These are phyloP conservation scores for Microtus pennsylvanicus DNA, from an alignment of 2,113 vertebrate genomes.

Conservation along the genomic window DNA sequence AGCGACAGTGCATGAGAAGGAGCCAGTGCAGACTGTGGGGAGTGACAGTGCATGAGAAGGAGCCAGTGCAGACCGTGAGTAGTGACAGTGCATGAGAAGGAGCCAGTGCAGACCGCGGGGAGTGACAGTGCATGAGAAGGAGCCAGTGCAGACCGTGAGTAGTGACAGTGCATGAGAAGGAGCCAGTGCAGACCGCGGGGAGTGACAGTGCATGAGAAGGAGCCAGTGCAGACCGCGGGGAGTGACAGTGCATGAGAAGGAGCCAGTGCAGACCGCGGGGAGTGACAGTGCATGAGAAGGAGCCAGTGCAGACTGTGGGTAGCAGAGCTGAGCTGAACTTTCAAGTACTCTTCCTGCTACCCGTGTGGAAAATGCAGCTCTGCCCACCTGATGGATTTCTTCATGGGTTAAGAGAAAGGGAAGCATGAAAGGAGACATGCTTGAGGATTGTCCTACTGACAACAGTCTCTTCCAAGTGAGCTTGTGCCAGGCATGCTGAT, in stretches of 20 bases:
- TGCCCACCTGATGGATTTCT: not conserved
- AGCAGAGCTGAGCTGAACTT: slow-evolving; percentile 48
- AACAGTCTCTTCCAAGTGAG: not conserved
- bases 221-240: too few species aligned
- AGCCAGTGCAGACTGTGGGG: not conserved
- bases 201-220: too few species aligned
- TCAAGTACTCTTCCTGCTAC: not conserved
- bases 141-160: too few species aligned
- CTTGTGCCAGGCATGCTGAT: not conserved
- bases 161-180: too few species aligned
- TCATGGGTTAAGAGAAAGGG: slow-evolving; percentile 23
- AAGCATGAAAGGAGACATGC: not conserved
- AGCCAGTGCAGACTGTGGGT: not conserved
- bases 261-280: not conserved
- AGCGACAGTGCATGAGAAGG: not conserved
- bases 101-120: not conserved
- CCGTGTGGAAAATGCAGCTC: not conserved
- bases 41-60: not conserved
- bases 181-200: too few species aligned
- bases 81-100: not conserved
- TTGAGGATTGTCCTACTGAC: not conserved
- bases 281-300: not conserved
- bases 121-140: not conserved
- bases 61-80: not conserved
- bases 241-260: not conserved